Evolutionary conservation across 2,113 vertebrate genomes (phyloP).

Genomic region (Arvicanthis niloticus): DNA sequence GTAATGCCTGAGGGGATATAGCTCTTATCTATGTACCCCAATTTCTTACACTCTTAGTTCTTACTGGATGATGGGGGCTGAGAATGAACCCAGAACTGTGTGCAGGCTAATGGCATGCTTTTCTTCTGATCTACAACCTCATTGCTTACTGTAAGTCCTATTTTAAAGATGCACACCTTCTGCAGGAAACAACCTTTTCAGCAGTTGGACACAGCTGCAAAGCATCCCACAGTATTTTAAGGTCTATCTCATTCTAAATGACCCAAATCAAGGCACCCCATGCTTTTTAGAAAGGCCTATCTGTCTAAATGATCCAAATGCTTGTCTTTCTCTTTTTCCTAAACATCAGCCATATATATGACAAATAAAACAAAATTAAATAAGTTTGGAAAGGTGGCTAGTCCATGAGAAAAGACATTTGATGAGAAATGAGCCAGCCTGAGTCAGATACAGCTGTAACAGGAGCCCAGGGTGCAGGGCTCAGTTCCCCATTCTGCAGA

Average conservation of each 20-base stretch:
- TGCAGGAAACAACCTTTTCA: background rate
- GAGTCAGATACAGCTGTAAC: background rate
- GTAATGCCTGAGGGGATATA: background rate
- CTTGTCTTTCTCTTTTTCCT: background rate
- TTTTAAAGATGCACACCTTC: background rate
- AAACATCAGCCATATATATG: background rate
- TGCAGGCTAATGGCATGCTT: too few relatives aligned
- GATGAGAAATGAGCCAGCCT: background rate
- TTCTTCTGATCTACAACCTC: background rate
- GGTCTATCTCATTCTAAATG: background rate
- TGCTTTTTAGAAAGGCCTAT: background rate
- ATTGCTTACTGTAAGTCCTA: background rate
- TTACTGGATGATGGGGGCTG: too few relatives aligned
- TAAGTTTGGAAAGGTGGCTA: background rate
- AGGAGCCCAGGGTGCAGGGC: background rate
- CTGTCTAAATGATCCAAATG: background rate
- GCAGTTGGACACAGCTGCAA: background rate
- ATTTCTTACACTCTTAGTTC: rapidly evolving
- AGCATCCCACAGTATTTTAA: background rate
- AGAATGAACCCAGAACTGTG: background rate
- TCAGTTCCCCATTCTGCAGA: background rate
- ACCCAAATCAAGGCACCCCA: background rate
- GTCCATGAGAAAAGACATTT: background rate
- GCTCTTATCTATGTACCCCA: background rate
- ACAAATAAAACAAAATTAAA: background rate